These are phyloP conservation scores for Balaenoptera acutorostrata DNA, from an alignment of 2,113 vertebrate genomes.

Conservation along the genomic window DNA sequence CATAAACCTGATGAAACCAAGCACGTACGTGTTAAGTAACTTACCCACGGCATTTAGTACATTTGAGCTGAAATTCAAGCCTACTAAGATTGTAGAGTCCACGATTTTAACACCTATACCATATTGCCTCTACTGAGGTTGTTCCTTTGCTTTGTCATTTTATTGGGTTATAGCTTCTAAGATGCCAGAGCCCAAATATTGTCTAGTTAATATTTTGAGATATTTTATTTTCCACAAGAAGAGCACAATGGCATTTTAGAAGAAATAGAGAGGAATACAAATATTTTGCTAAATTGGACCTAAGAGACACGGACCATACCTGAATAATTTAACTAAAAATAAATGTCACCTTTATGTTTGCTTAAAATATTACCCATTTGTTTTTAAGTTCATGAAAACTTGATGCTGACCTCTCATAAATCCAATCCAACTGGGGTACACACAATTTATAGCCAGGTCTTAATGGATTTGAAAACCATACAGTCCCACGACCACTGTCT, in stretches of 20 bases:
- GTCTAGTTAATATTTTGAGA: slow-evolving; percentile 18
- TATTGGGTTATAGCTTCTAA: not conserved
- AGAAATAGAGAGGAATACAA: not conserved
- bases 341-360: not conserved
- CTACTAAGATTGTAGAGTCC: not conserved
- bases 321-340: slow-evolving; percentile 39
- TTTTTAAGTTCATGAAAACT: slow-evolving; percentile 11
- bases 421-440: not conserved
- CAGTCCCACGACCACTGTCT: not conserved
- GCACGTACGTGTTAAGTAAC: not conserved
- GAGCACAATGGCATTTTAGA: not conserved
- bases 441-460: not conserved
- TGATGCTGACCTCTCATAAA: not conserved
- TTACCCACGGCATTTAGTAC: not conserved
- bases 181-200: not conserved
- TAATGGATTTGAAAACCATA: not conserved
- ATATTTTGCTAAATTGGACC: not conserved
- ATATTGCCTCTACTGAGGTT: not conserved
- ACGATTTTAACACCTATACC: not conserved
- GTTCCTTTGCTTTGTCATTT: not conserved
- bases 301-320: not conserved
- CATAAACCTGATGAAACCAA: not conserved
- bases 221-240: not conserved
- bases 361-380: not conserved
- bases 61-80: not conserved